Conservation (phyloP, 2,797 vertebrate species). For the Danio kyathit region DNA sequence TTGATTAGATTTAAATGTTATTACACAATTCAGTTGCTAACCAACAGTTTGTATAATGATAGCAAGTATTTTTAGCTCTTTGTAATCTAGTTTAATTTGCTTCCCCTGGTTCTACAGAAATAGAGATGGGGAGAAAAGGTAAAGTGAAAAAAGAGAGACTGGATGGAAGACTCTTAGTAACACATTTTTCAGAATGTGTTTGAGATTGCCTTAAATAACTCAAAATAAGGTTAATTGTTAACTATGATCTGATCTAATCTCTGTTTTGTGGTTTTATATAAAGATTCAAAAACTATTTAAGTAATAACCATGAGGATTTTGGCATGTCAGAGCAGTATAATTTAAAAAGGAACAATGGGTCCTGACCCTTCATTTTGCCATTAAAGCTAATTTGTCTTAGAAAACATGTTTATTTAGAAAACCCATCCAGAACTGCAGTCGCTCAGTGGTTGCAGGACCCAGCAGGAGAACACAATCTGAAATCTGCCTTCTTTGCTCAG, state of each 20-base stretch:
- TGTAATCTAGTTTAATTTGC: slow-evolving; percentile 48
- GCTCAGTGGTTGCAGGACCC: not conserved
- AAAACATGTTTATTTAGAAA: not conserved
- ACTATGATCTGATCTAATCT: not conserved
- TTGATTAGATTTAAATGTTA: slow-evolving; percentile 48
- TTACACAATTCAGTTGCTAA: slow-evolving; percentile 49
- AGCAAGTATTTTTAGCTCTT: slow-evolving; percentile 56
- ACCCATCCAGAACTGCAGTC: not conserved
- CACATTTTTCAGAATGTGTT: too few relatives aligned
- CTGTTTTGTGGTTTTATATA: not conserved
- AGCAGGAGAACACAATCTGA: not conserved
- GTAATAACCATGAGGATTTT: not conserved
- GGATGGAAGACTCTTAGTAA: not conserved
- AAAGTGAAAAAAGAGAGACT: slow-evolving; percentile 13
- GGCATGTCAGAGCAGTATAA: slow-evolving; percentile 54
- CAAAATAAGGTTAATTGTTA: not conserved
- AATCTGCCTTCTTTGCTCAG: not conserved
- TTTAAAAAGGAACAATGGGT: not conserved
- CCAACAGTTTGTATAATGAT: slow-evolving; percentile 48
- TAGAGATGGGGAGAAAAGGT: not conserved
- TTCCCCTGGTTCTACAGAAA: slow-evolving; percentile 22
- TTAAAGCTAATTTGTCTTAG: not conserved
- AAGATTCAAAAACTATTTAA: not conserved
- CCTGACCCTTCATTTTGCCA: not conserved
- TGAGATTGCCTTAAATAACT: slow-evolving; percentile 7